Evolutionary conservation across 2,797 vertebrate genomes (phyloP), one percentile per base, ranked within the genome.

Genomic region (Bufotes viridis): DNA sequence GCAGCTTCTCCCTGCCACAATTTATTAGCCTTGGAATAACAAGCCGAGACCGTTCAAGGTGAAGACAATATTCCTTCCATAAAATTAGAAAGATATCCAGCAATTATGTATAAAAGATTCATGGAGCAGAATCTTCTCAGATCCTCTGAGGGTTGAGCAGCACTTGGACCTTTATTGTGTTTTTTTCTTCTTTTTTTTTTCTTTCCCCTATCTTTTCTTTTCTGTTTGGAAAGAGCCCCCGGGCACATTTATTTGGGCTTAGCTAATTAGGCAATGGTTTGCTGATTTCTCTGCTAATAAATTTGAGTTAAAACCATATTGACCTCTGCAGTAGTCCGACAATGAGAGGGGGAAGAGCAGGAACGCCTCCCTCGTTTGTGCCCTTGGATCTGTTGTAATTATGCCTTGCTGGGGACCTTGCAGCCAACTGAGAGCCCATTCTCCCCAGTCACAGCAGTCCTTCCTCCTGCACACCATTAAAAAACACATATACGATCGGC

Each of bases 201-300:
- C 13, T 80, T 9, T 75, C 53, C 22, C 76, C 29, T 74, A 10
- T 58, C 34, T 82, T 74, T 55, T 67, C 58, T 29, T 90, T 60
- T 79, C 82, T 70, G 61, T 72, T 61, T 22, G 69, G 82, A 90
- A 86, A 93, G 87, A 91, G 95, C 96, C 95, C 93, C 91, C 0
- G 93, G 96, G 94, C 93, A 83, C 93, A 92, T 96, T 94, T 94
- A 94, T 96, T 96, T 95, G 93, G 94, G 91, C 93, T 95, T 92
- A 93, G 92, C 93, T 96, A 96, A 96, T 96, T 95, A 96, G 92
- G 72, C 92, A 93, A 93, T 74, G 92, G 90, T 93, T 95, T 95
- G 93, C 92, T 93, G 94, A 95, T 95, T 95, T 94, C 92, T 92
- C 90, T 92, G 92, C 92, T 95, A 92, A 94, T 95, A 95, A 95